Conservation (phyloP, 2,113 vertebrate genomes). For the Xenus cinereus region DNA sequence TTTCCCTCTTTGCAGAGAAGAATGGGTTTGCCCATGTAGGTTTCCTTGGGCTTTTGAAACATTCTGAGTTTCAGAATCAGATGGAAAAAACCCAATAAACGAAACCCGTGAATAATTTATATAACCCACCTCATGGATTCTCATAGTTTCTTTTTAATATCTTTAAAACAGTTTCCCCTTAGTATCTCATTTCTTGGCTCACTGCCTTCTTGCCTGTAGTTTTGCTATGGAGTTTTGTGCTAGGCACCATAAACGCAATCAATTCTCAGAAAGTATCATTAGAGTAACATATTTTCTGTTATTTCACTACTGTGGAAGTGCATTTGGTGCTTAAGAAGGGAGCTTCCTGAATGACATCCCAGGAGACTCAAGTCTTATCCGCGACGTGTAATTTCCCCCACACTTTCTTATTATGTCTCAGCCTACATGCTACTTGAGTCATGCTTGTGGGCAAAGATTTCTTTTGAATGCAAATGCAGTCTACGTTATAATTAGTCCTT, state of each 20-base stretch:
- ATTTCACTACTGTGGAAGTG: background rate
- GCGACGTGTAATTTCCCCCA: conserved; percentile 35
- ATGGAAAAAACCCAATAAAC: background rate
- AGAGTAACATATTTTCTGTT: background rate
- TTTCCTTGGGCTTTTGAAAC: background rate
- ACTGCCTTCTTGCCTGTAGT: background rate
- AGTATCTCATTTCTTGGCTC: background rate
- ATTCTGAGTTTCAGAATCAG: background rate
- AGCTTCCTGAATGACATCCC: conserved; percentile 30
- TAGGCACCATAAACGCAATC: background rate
- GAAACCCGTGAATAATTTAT: background rate
- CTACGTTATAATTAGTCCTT: conserved; percentile 18
- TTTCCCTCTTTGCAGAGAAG: background rate
- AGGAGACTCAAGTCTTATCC: background rate
- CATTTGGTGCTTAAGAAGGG: background rate
- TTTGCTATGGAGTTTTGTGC: background rate
- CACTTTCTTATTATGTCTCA: conserved; percentile 57
- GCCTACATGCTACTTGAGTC: conserved; percentile 38
- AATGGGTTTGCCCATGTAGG: background rate
- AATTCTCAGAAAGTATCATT: background rate
- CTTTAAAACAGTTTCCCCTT: background rate
- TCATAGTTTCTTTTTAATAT: background rate
- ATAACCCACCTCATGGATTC: background rate
- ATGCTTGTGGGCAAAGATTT: conserved; percentile 52
- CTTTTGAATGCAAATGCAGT: conserved; percentile 54